Evolutionary conservation across 2,888 invertebrate species (phyloP).

Genomic region (Corythucha ciliata): DNA sequence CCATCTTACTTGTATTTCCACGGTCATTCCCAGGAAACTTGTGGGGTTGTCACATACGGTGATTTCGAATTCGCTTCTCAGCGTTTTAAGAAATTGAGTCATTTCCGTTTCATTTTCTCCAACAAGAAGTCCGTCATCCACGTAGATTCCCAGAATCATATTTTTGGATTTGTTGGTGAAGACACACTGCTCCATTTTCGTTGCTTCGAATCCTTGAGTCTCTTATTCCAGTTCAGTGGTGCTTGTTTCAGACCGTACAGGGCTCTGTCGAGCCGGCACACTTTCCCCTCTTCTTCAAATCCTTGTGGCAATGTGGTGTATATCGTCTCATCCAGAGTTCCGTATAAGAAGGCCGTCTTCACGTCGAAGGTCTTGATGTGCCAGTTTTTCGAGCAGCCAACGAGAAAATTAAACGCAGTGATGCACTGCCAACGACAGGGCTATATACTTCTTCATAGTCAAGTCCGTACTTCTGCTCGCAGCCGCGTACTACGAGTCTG

Average conservation of each 20-base stretch:
- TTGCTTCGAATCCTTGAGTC: constrained; percentile 17
- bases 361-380: constrained; percentile 25
- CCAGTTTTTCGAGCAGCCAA: constrained; percentile 3
- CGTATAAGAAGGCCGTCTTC: constrained; percentile 28
- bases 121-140: constrained; percentile 26
- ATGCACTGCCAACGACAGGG: constrained; percentile 20
- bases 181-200: constrained; percentile 13
- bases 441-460: constrained; percentile 24
- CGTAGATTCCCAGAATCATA: constrained; percentile 20
- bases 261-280: constrained; percentile 23
- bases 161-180: constrained; percentile 24
- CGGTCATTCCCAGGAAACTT: constrained; percentile 29
- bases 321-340: constrained; percentile 18
- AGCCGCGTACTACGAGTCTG: constrained; percentile 25
- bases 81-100: constrained; percentile 23
- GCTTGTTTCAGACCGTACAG: constrained; percentile 28
- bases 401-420: constrained; percentile 19
- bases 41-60: constrained; percentile 24
- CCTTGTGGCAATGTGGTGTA: constrained; percentile 27
- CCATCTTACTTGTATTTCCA: too few species aligned
- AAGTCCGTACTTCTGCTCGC: constrained; percentile 21
- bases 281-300: constrained; percentile 21
- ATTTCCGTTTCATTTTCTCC: constrained; percentile 25
- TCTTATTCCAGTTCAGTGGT: constrained; percentile 26
- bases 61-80: constrained; percentile 32